A percentile compares a stretch with the other conserved stretches of the same genome.
Conservation (phyloP, 2,888 invertebrate genomes). For the Phyllotreta striolata region DNA sequence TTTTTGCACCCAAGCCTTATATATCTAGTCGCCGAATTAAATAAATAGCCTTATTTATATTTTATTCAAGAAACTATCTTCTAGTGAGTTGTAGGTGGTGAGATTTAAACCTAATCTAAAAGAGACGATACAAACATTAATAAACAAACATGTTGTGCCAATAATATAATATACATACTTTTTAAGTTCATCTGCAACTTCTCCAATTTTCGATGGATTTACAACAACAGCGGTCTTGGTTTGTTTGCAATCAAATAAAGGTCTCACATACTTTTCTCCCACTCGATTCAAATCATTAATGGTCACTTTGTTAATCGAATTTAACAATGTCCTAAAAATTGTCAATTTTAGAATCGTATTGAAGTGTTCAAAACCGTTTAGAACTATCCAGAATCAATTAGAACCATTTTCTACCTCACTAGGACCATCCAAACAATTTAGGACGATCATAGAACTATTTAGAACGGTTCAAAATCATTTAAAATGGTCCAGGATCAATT, state of each 20-base stretch:
- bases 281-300: conserved; percentile 70
- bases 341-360: background rate
- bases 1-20: no score
- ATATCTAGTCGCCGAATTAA: no score
- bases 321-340: conserved; percentile 68
- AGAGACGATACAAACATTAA: conserved; percentile 30
- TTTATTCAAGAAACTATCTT: conserved; percentile 70
- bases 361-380: no score
- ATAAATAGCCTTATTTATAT: conserved; percentile 26
- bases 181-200: conserved; percentile 71
- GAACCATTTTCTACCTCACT: no score
- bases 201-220: conserved; percentile 77
- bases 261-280: conserved; percentile 74
- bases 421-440: no score
- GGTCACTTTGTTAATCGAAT: conserved; percentile 71
- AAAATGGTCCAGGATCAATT: no score
- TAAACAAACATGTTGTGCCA: background rate
- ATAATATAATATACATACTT: conserved; percentile 53
- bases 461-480: no score
- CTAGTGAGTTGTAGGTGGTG: conserved; percentile 68
- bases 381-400: no score
- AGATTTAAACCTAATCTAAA: conserved; percentile 68
- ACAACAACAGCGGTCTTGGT: conserved; percentile 78
- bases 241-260: conserved; percentile 69
- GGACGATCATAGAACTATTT: no score